Conservation (phyloP, 2,888 invertebrate species). For the Scaptomyza polygonia region DNA sequence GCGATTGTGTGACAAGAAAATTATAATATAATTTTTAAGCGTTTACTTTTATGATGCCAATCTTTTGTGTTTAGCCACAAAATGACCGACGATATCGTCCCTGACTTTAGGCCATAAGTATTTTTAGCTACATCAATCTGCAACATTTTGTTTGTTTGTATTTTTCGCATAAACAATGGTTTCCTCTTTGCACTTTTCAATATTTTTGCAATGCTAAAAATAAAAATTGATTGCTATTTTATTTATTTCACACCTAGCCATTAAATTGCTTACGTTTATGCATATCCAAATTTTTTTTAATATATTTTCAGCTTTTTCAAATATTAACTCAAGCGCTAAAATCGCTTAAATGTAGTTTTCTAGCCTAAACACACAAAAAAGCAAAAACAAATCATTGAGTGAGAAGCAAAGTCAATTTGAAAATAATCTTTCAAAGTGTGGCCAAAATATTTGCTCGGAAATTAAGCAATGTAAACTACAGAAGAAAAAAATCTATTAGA, state of each 20-base stretch:
- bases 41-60: not conserved
- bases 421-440: too few relatives aligned
- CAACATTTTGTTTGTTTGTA: constrained; percentile 23
- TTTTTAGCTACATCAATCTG: constrained; percentile 31
- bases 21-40: too few relatives aligned
- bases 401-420: too few relatives aligned
- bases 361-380: constrained; percentile 16
- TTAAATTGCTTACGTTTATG: constrained; percentile 66
- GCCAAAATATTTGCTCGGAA: constrained; percentile 63
- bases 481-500: constrained; percentile 49
- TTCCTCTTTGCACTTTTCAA: constrained; percentile 55
- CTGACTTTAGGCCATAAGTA: constrained; percentile 23
- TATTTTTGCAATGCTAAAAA: constrained; percentile 43
- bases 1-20: too few relatives aligned
- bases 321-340: constrained; percentile 66
- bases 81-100: not conserved
- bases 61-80: not conserved
- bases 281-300: constrained; percentile 23
- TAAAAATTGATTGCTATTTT: constrained; percentile 47
- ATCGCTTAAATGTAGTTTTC: constrained; percentile 47
- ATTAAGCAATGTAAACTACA: constrained; percentile 67
- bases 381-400: constrained; percentile 31
- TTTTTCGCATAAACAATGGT: constrained; percentile 63
- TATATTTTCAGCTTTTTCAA: constrained; percentile 42
- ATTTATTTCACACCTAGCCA: constrained; percentile 74